Evolutionary conservation across 2,888 invertebrate species (phyloP), one percentile per base, ranked within the genome.

Genomic region (Ditylenchus weischeri): DNA sequence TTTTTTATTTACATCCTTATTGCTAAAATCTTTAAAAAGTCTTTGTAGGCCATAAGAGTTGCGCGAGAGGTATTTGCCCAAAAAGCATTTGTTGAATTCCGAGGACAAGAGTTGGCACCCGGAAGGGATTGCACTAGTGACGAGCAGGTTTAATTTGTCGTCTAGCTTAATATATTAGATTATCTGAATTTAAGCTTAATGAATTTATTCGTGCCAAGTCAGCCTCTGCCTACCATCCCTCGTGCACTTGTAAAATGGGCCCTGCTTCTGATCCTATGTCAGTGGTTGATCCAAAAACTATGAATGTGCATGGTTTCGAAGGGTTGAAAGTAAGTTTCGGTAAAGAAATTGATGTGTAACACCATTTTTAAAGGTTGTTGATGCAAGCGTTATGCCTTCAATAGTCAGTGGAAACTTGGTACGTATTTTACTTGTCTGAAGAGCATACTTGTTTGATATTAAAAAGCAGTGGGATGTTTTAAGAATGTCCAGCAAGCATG

Each of bases 341-440:
- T 67, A 36, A 5, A 11, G 21, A 13, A 65, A n/a, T 19, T 8
- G 21, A 11, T 19, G 19, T 1, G 11, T 51, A 29, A 68, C n/a
- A 23, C 3, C 1, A n/a, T 5, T 64, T 51, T 81, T 91, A 6
- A 86, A 91, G 54, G 86, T 92, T 64, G 88, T 90, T 72, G 92
- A 92, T 83, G 90, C 90, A 5, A 91, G 91, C 78, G 87, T 91
- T 1, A 85, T 92, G 75, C 92, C 92, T 0, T 86, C 88, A 0
- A 89, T 91, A 0, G 84, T 90, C 35, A 90, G 90, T 0, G 88
- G 91, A 2, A 90, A 89, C 78, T 89, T 91, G 43, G 43, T 43
- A 6, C 1, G 43, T 43, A 6, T 43, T 43, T 43, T 13, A 43
- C 8, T 43, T 43, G 1, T 43, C 8, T 43, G 38, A 8, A 38